A percentile compares a stretch with the other conserved stretches of the same genome.
These are phyloP conservation scores for Solea solea DNA, from an alignment of 2,113 vertebrate species.

Conservation along the genomic window DNA sequence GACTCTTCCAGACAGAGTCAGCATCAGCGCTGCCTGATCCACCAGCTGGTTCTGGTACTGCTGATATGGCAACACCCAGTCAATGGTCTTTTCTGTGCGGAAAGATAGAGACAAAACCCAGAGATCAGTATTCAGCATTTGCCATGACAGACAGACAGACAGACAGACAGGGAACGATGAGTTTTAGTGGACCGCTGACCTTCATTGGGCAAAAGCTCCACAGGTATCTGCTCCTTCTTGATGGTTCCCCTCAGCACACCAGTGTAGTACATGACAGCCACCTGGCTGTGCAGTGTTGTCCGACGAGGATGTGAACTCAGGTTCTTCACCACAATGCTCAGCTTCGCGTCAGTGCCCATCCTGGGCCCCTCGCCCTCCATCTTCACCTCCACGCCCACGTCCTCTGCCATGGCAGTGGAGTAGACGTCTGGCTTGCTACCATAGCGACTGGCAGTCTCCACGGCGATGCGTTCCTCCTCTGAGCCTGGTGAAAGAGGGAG, in stretches of 20 bases:
- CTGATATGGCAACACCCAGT: constrained; percentile 84
- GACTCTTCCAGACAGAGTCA: constrained; percentile 86
- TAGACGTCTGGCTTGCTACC: constrained; percentile 86
- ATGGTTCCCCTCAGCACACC: constrained; percentile 85
- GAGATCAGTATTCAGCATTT: neutral
- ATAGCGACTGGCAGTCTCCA: constrained; percentile 87
- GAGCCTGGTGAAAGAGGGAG: constrained; percentile 56
- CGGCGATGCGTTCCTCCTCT: constrained; percentile 88
- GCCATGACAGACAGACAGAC: too few relatives aligned
- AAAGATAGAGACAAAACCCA: neutral
- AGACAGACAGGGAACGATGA: too few relatives aligned
- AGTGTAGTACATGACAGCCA: constrained; percentile 88
- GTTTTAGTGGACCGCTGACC: constrained; percentile 61
- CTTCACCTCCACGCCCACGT: constrained; percentile 80
- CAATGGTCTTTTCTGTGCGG: constrained; percentile 81
- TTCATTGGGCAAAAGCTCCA: constrained; percentile 79
- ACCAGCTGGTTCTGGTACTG: constrained; percentile 87
- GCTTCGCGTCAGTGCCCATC: constrained; percentile 82
- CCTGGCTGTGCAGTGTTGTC: constrained; percentile 84
- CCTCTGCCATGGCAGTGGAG: constrained; percentile 72
- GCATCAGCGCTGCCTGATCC: constrained; percentile 88
- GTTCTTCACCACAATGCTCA: constrained; percentile 83
- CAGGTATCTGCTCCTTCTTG: constrained; percentile 80
- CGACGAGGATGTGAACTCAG: constrained; percentile 74
- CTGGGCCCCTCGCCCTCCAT: constrained; percentile 85